Evolutionary conservation across 37 sponge, comb jelly and placozoan species (phyloP).

Genomic region (Chondrosia reniformis): DNA sequence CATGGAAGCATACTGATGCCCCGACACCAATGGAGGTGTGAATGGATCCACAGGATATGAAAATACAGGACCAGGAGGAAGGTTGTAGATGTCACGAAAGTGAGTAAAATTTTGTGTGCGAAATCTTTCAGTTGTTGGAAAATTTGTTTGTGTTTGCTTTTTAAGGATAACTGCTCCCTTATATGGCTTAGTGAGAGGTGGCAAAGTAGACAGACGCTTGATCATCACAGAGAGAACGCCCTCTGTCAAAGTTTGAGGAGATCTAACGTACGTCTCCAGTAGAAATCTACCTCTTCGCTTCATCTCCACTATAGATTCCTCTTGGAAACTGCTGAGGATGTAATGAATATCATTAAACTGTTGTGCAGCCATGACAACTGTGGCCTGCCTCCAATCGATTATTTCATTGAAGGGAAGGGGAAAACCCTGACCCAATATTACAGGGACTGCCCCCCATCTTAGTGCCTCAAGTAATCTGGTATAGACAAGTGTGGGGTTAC

Average conservation of each 20-base stretch:
- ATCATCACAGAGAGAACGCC: slow-evolving; percentile 44
- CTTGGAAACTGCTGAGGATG: slow-evolving; percentile 27
- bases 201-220: slow-evolving; percentile 39
- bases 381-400: slow-evolving; percentile 71
- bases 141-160: no score
- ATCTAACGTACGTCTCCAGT: slow-evolving; percentile 74
- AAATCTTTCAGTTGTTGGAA: not conserved
- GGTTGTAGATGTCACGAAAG: slow-evolving; percentile 49
- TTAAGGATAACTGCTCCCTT: not conserved
- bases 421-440: slow-evolving; percentile 44
- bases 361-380: slow-evolving; percentile 37
- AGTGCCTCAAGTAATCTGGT: slow-evolving; percentile 76
- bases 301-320: slow-evolving; percentile 31
- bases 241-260: slow-evolving; percentile 16
- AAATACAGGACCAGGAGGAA: slow-evolving; percentile 63
- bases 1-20: slow-evolving; percentile 39
- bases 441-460: slow-evolving; percentile 62
- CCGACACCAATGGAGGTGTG: slow-evolving; percentile 43
- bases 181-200: slow-evolving; percentile 34
- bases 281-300: slow-evolving; percentile 67
- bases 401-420: slow-evolving; percentile 62
- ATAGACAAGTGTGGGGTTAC: not conserved
- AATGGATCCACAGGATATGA: slow-evolving; percentile 49
- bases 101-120: slow-evolving; percentile 33
- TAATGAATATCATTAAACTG: slow-evolving; percentile 63